Evolutionary conservation across 2,888 invertebrate species (phyloP), one percentile per base, ranked within the genome.

Genomic region (Arrhopalites spinosus): DNA sequence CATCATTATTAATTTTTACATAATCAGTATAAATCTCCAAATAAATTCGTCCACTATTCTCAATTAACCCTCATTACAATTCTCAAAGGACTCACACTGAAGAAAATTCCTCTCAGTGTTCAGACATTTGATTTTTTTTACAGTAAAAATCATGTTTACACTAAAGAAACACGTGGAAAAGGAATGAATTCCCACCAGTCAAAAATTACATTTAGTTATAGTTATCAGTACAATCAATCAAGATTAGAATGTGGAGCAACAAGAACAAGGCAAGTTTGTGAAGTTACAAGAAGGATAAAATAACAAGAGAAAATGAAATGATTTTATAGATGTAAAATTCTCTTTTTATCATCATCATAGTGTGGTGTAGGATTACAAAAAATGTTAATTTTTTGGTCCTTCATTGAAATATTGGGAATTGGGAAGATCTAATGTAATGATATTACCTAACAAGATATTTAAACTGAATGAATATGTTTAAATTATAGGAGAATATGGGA

Each of bases 161-260:
- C 20, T 59, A 13, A n/a, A 11, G 20, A 59, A 59, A 59, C 25
- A 25, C 59, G 25, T 25, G 23, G 25, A 59, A 25, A 59, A 5
- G 2, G 5, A 25, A 15, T 27, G 8, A 23, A 15, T 20, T 23
- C n/a, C n/a, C 5, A n/a, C n/a, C 23, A 59, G 27, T 25, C 25
- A 25, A 23, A 27, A 23, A 50, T 59, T 5, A 59, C 25, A 27
- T 59, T 3, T 17, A 50, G 15, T 5, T 25, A 23, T 1, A 59
- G 20, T 25, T 7, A 59, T 59, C 59, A n/a, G 25, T 13, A 59
- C 59, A 59, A 59, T 59, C 59, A 23, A 59, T 59, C 23, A 7
- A 59, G 25, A 27, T 25, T 59, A 59, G 59, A 59, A 59, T 59
- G 59, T 59, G 15, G 59, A 59, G 59, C 59, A 59, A 59, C 59